These are phyloP conservation scores for Drosophila infuscata DNA, from an alignment of 2,888 invertebrate genomes.

Conservation along the genomic window DNA sequence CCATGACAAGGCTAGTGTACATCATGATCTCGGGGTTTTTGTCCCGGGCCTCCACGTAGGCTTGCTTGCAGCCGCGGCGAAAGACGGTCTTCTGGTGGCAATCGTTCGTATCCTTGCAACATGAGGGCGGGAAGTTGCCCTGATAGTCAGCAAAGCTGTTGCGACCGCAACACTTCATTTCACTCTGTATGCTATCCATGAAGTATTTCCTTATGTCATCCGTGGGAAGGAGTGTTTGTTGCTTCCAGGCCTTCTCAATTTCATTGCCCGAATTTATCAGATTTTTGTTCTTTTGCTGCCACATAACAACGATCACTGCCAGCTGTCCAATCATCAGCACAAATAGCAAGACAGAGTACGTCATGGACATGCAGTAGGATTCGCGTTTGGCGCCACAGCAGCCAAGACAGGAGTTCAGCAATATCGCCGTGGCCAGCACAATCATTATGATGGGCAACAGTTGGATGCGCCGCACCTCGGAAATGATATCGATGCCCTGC, in stretches of 20 bases:
- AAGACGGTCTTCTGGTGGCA: slow-evolving; percentile 78
- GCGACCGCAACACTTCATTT: slow-evolving; percentile 84
- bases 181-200: slow-evolving; percentile 83
- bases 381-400: slow-evolving; percentile 96
- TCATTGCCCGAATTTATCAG: too few species aligned
- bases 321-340: slow-evolving; percentile 91
- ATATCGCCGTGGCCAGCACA: slow-evolving; percentile 89
- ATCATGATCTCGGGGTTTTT: slow-evolving; percentile 86
- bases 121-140: slow-evolving; percentile 81
- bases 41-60: slow-evolving; percentile 85
- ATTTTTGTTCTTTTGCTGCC: slow-evolving; percentile 88
- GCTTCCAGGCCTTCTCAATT: slow-evolving; percentile 84
- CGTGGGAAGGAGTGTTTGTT: slow-evolving; percentile 79
- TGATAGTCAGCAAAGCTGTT: slow-evolving; percentile 80
- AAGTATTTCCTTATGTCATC: too few species aligned
- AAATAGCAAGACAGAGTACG: slow-evolving; percentile 90
- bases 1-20: slow-evolving; percentile 89
- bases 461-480: slow-evolving; percentile 86
- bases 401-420: slow-evolving; percentile 94
- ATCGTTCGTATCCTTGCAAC: slow-evolving; percentile 79
- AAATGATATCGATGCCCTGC: too few species aligned
- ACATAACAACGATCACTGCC: slow-evolving; percentile 89
- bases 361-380: slow-evolving; percentile 94
- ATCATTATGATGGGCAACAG: slow-evolving; percentile 89
- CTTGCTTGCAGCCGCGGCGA: slow-evolving; percentile 78